phyloP scores from a whole-genome alignment of 2,797 vertebrate genomes.

The Enteromius anoplus region DNA sequence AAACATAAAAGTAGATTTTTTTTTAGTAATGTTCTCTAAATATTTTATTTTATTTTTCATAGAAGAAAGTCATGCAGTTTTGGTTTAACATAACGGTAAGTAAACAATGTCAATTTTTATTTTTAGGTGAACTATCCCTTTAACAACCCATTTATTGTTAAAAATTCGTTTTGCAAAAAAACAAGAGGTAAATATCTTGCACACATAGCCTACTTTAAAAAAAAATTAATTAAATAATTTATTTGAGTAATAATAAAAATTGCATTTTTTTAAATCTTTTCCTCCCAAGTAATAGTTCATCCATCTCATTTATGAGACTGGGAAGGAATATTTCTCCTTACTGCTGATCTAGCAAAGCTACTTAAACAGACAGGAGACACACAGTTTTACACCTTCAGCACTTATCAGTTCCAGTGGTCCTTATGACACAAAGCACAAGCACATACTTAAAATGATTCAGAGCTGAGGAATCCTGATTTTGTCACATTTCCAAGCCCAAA shows the following conservation, averaged over 20 bases:
- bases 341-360: conserved; percentile 3
- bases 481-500: conserved; percentile 39
- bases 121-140: not conserved
- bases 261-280: not conserved
- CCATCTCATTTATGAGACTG: not conserved
- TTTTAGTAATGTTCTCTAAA: not conserved
- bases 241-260: not conserved
- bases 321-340: not conserved
- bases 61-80: not conserved
- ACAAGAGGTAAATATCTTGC: not conserved
- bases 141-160: not conserved
- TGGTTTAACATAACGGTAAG: not conserved
- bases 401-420: conserved; percentile 26
- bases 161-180: not conserved
- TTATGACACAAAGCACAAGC: conserved; percentile 34
- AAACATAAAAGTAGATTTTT: not conserved
- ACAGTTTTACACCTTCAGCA: conserved; percentile 2
- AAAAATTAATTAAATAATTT: not conserved
- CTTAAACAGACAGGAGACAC: conserved; percentile 20
- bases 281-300: not conserved
- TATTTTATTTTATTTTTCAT: not conserved
- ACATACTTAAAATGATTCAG: conserved; percentile 41
- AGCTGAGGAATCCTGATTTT: conserved; percentile 36
- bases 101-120: no score
- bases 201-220: not conserved